Conservation (phyloP, 2,797 vertebrate species). For the Telmatherina bonti region DNA sequence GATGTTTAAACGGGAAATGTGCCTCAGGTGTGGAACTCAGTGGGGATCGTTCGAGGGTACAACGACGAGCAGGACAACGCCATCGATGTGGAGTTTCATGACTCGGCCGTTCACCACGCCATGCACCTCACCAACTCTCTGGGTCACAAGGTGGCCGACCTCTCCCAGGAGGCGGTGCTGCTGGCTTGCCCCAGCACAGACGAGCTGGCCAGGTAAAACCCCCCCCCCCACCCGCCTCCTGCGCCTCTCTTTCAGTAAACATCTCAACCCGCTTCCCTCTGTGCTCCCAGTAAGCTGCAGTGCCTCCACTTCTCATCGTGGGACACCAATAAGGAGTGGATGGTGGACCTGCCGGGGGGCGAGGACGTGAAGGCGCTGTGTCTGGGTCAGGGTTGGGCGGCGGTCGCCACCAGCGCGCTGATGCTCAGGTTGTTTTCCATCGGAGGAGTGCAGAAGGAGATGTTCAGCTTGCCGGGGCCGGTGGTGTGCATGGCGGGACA, state of each 20-base stretch:
- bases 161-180: slow-evolving; percentile 92
- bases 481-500: slow-evolving; percentile 92
- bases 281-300: slow-evolving; percentile 89
- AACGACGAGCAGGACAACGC: slow-evolving; percentile 96
- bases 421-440: slow-evolving; percentile 89
- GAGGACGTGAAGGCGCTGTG: slow-evolving; percentile 91
- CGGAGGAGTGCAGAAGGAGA: slow-evolving; percentile 91
- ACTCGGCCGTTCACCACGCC: slow-evolving; percentile 92
- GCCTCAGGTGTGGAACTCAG: slow-evolving; percentile 92
- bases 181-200: slow-evolving; percentile 90
- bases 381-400: slow-evolving; percentile 93
- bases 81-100: slow-evolving; percentile 96
- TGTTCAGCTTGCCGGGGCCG: slow-evolving; percentile 91
- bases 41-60: slow-evolving; percentile 94
- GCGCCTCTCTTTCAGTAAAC: accelerated
- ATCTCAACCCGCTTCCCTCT: not conserved
- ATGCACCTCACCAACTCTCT: slow-evolving; percentile 93
- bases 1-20: not conserved
- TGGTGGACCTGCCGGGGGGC: slow-evolving; percentile 89
- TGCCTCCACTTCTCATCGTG: slow-evolving; percentile 96
- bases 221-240: too few species aligned
- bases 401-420: slow-evolving; percentile 88
- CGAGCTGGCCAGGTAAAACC: slow-evolving; percentile 89
- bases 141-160: slow-evolving; percentile 89
- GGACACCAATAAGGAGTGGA: slow-evolving; percentile 97